Evolutionary conservation across 2,113 vertebrate species (phyloP), one percentile per base, ranked within the genome.

Genomic region (Zosterops japonicus): DNA sequence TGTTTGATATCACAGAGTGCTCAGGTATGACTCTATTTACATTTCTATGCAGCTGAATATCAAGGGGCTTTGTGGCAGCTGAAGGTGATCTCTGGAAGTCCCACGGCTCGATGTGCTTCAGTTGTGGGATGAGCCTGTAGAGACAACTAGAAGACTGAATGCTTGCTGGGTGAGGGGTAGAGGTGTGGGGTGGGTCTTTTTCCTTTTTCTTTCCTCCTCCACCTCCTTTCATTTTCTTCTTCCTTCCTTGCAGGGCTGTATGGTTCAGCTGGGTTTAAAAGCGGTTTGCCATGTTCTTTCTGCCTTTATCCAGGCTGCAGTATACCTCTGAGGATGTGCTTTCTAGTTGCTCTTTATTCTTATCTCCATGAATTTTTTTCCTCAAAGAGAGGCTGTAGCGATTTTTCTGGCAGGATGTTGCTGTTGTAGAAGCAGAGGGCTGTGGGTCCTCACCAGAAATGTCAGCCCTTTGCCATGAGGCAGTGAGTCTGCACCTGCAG

Each of bases 331-430:
- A 87, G 60, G 65, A 75, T 12, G 6, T 42, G 44, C 36, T 74
- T 92, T 93, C 81, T 61, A 81, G 64, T 31, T 83, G 21, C 41
- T 92, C 60, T 94, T 94, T 93, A 41, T 81, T 95, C 42, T 91
- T 78, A 67, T 78, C 80, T 94, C 55, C 41, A 92, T 68, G 64
- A 83, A 7, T 50, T 12, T 79, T 76, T 55, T 55, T 77, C n/a
- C 47, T 86, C 39, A 71, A 69, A 91, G 59, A 68, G 50, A 20
- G 5, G 9, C 50, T 67, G 60, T 19, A 44, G 47, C 74, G 82
- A 75, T 83, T 91, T 87, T 94, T 91, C 83, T 90, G 63, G 70
- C 70, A 86, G 87, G 78, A 47, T 11, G 4, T 49, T 85, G 87
- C 61, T 83, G 33, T 42, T 65, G 61, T 24, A 90, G 88, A 25